A percentile compares a stretch with the other conserved stretches of the same genome.
Conservation (phyloP, 2,113 vertebrate species). For the Brienomyrus longianalis region DNA sequence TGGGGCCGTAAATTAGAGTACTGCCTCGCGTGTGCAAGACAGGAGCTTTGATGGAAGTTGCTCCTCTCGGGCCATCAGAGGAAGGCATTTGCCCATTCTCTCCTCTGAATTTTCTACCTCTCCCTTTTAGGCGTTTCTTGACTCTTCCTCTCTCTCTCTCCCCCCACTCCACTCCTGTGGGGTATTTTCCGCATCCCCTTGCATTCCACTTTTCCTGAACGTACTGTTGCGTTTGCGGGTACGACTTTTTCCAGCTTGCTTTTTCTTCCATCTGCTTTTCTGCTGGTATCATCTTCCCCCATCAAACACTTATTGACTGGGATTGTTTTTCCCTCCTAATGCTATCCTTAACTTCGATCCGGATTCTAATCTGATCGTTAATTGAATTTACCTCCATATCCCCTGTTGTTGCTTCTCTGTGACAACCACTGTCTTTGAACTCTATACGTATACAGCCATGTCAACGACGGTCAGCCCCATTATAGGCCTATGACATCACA, state of each 20-base stretch:
- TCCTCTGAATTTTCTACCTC: background rate
- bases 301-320: background rate
- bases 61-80: background rate
- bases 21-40: background rate
- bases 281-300: background rate
- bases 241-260: background rate
- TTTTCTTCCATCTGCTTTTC: background rate
- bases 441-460: background rate
- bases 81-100: background rate
- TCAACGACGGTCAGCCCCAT: background rate
- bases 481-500: background rate
- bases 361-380: background rate
- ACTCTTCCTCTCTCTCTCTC: background rate
- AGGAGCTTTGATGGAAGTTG: background rate
- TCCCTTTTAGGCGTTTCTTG: background rate
- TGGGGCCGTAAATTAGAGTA: background rate
- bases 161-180: background rate
- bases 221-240: background rate
- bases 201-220: background rate
- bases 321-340: background rate
- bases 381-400: background rate
- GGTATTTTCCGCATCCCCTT: background rate
- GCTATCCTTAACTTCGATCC: background rate
- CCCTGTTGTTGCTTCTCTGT: background rate
- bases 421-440: background rate